Base-by-base conservation (phyloP, 2,797 vertebrate species). In the Gallinago nigripennis region DNA sequence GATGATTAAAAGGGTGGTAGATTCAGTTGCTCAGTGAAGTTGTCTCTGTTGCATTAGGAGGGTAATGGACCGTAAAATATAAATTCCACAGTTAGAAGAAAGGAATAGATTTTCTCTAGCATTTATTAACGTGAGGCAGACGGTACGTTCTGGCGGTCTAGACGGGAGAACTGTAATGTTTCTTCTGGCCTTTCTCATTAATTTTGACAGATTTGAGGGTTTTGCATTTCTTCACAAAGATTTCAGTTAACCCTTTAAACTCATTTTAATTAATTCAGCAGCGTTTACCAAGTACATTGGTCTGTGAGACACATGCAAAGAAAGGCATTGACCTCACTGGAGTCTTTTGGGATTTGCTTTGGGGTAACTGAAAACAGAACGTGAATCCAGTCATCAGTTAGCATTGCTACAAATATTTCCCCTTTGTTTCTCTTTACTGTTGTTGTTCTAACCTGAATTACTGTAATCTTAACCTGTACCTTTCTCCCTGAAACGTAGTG, bases 201-300 rank as follows among this genome's bases (percentile, higher is more conserved):
- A 91, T 93, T 95, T 94, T 97, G 97, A 95, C 96, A 97, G 95
- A 91, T 96, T 63, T 94, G 90, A 95, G 90, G 56, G 51, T 83
- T 92, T 97, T 97, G 88, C 71, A 92, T 66, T 97, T 94, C 88
- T 88, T 87, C 63, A 82, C 58, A 88, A 75, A 94, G 63, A 79
- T 95, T 91, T 96, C 80, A 70, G 73, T 96, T 82, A 95, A 94
- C 90, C 57, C 77, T 51, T 85, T 60, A 78, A 71, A 54, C 48
- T 95, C 27, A 9, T 95, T 95, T 88, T 56, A 75, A 61, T 48
- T 83, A 33, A n/a, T 72, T 94, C 70, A 65, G 53, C 39, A 68
- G 45, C 35, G 51, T 21, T 96, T 96, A 82, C 41, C 50, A 46
- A 69, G 79, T 37, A 8, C 35, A 20, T 71, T 39, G 76, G 19